Evolutionary conservation across 2,888 invertebrate species (phyloP), one percentile per base, ranked within the genome.

Genomic region (Drosophila affinis): DNA sequence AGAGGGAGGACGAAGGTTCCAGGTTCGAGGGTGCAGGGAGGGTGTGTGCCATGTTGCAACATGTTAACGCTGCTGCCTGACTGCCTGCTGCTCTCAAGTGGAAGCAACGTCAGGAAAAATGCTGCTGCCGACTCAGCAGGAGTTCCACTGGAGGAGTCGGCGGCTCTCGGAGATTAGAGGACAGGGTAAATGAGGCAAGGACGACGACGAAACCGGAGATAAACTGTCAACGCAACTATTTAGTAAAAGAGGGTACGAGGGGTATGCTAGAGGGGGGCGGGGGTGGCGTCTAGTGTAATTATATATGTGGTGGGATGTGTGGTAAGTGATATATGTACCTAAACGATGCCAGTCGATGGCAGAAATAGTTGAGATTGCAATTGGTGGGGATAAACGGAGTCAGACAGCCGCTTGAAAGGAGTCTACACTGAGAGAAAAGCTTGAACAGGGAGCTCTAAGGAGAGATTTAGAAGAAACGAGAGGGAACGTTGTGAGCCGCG

Each of bases 181-280:
- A 67, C 32, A n/a, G 44, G 24, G 55, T 14, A 14, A 39, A 39
- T 39, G 39, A 39, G 17, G n/a, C 1, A 5, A 29, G 29, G 29
- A 29, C 29, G 29, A 29, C 29, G 29, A 29, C 29, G 7, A 29
- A 17, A n/a, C 57, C 24, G 34, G 4, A 68, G 45, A 68, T 51
- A 46, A 57, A 68, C 69, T 67, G 68, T 51, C 67, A 51, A 68
- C 57, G 68, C 45, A 58, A 46, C 56, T 57, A 46, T 57, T 68
- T 46, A 51, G 56, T 10, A 44, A 34, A 18, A 49, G n/a, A 32
- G 44, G 18, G 29, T 29, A 29, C 0, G 27, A 7, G 9, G 29
- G 10, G n/a, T n/a, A 10, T 29, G 18, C 29, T 44, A 27, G 9
- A 27, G 29, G 9, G 9, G 29, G 9, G 9, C 7, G 6, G 27